Evolutionary conservation across 2,113 vertebrate species (phyloP).

Genomic region (Elachura formosa): DNA sequence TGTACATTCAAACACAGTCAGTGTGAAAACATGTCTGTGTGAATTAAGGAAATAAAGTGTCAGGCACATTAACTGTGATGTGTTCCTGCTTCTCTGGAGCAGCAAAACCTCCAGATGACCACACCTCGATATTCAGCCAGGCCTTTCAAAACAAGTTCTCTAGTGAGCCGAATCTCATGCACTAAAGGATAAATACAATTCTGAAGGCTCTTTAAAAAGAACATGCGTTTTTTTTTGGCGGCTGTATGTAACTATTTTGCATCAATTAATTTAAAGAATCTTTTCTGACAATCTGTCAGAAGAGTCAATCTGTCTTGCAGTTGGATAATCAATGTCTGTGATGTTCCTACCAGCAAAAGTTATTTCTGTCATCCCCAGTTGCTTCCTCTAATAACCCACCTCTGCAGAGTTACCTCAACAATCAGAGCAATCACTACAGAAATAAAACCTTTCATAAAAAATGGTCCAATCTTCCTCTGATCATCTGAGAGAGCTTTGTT

Average conservation of each 20-base stretch:
- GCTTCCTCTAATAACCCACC: not conserved
- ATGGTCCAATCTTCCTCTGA: not conserved
- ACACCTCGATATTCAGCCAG: not conserved
- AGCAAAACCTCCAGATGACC: not conserved
- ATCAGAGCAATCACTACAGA: not conserved
- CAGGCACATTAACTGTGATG: rapidly evolving
- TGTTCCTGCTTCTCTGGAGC: not conserved
- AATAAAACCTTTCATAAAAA: not conserved
- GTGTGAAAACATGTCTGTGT: not conserved
- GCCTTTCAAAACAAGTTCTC: not conserved
- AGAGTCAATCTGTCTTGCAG: slow-evolving; percentile 11
- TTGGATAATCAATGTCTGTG: not conserved
- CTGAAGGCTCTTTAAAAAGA: not conserved
- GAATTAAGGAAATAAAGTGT: not conserved
- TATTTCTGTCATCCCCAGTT: not conserved
- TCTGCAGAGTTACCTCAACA: not conserved
- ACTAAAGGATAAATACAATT: not conserved
- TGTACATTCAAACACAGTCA: not conserved
- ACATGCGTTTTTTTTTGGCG: not conserved
- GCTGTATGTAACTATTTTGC: not conserved
- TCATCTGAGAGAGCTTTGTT: not conserved
- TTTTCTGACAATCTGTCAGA: slow-evolving; percentile 35
- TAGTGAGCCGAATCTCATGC: not conserved
- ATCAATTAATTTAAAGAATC: slow-evolving; percentile 34
- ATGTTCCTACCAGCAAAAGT: slow-evolving; percentile 31